A percentile compares a stretch with the other conserved stretches of the same genome.
These are phyloP conservation scores for Neogale vison DNA, from an alignment of 2,113 vertebrate genomes.

Conservation along the genomic window DNA sequence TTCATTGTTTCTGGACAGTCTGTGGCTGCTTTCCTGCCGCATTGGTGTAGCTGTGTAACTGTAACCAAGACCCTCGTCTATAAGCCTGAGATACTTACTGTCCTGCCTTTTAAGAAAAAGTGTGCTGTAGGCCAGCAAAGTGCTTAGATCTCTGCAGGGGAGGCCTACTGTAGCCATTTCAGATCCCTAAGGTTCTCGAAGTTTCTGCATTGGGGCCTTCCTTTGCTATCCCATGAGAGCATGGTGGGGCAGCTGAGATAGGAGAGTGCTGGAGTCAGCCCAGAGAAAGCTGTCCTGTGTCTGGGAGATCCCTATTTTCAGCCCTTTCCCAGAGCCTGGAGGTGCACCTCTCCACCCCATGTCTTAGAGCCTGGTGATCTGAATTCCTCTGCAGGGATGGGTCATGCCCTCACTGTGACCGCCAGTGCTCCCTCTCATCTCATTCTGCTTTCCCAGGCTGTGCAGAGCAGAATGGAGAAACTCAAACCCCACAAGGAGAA, in stretches of 20 bases:
- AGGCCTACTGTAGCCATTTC: background rate
- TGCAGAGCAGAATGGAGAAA: background rate
- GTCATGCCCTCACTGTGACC: background rate
- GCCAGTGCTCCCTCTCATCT: background rate
- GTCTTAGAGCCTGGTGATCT: background rate
- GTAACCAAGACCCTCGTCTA: background rate
- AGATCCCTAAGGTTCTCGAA: background rate
- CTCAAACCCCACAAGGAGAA: background rate
- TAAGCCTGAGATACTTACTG: background rate
- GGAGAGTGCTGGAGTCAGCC: background rate
- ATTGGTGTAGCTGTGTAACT: background rate
- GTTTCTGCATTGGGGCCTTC: background rate
- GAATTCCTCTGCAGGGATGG: background rate
- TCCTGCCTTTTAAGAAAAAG: background rate
- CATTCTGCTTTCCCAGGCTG: background rate
- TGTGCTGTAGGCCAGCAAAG: background rate
- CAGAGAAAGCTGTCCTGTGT: background rate
- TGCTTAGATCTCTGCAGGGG: background rate
- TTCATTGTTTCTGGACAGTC: background rate
- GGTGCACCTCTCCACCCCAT: background rate
- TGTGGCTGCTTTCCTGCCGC: background rate
- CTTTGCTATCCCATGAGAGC: background rate
- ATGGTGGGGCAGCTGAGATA: background rate
- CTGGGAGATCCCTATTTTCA: background rate
- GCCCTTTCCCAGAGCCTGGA: background rate